These are phyloP conservation scores for Dione juno DNA, from an alignment of 2,888 invertebrate species.

Conservation along the genomic window DNA sequence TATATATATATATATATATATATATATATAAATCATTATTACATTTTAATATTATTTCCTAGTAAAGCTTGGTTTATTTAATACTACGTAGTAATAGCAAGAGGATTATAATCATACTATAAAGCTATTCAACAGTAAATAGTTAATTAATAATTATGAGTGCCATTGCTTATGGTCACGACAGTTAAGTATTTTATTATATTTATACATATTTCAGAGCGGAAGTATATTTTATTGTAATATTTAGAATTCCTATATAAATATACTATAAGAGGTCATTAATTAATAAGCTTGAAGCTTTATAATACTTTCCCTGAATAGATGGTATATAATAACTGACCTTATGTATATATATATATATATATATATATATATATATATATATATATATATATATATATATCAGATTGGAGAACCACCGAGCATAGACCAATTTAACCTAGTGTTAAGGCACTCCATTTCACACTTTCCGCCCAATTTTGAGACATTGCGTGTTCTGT, in stretches of 20 bases:
- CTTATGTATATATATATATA: too few species aligned
- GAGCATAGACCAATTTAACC: neutral
- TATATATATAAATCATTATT: too few species aligned
- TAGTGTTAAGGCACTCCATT: neutral
- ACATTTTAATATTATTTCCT: neutral
- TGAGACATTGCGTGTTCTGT: neutral
- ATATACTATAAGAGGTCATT: neutral
- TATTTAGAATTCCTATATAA: neutral
- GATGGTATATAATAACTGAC: neutral
- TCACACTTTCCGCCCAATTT: neutral
- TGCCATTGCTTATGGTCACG: conserved; percentile 20
- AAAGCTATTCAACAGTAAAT: conserved; percentile 4
- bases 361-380: too few species aligned
- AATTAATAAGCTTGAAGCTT: too few species aligned
- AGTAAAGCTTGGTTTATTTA: neutral
- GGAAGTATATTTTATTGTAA: conserved; percentile 5
- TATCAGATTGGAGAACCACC: too few species aligned
- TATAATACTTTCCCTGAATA: neutral
- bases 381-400: too few species aligned
- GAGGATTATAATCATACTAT: conserved; percentile 5
- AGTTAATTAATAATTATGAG: conserved; percentile 18
- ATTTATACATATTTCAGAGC: conserved; percentile 11
- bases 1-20: neutral
- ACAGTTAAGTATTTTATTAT: conserved; percentile 22
- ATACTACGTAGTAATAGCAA: neutral